These are phyloP conservation scores for Agrypnia vestita DNA, from an alignment of 1,140 invertebrate species.

Conservation along the genomic window DNA sequence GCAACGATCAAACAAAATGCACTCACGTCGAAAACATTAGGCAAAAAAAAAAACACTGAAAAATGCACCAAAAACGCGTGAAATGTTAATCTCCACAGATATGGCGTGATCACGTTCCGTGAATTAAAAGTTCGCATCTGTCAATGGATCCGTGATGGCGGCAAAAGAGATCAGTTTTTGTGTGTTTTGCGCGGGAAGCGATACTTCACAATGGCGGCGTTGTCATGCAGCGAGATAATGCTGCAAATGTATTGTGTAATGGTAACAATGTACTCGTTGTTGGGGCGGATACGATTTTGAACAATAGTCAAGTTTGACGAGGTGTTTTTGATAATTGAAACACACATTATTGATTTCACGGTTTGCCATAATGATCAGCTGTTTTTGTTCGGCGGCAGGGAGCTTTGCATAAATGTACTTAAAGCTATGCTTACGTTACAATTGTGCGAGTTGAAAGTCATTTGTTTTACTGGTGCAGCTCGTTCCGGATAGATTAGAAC, in stretches of 20 bases:
- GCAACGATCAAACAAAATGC: background rate
- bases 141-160: conserved; percentile 6
- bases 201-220: background rate
- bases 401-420: too few relatives aligned
- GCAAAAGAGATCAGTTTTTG: conserved; percentile 39
- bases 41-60: conserved; percentile 20
- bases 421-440: too few relatives aligned
- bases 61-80: conserved; percentile 47
- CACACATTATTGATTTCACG: too few relatives aligned
- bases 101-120: conserved; percentile 25
- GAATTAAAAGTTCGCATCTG: conserved; percentile 27
- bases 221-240: background rate
- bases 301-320: too few relatives aligned
- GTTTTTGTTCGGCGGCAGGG: too few relatives aligned
- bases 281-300: too few relatives aligned
- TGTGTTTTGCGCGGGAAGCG: conserved; percentile 8
- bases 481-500: too few relatives aligned
- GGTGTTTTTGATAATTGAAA: too few relatives aligned
- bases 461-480: too few relatives aligned
- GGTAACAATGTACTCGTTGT: background rate
- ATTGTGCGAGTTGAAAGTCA: too few relatives aligned
- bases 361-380: too few relatives aligned
- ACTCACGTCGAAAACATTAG: background rate
- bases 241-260: background rate
- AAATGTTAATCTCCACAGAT: conserved; percentile 43